Evolutionary conservation across 23 tunicate species (phyloP).

Genomic region (Halocynthia aurantium): DNA sequence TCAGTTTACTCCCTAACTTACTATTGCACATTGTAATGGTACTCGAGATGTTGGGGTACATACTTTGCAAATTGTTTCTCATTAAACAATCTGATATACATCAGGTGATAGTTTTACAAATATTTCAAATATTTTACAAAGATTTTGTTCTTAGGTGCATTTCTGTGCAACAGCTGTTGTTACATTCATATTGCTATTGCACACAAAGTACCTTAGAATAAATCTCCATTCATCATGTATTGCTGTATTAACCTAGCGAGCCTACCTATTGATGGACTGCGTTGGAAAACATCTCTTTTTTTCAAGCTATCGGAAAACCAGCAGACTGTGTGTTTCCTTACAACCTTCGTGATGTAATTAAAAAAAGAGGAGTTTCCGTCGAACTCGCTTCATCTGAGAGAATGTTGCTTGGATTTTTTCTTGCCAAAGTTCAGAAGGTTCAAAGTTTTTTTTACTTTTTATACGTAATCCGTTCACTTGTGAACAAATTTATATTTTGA

Average conservation of each 20-base stretch:
- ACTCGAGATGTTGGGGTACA: slow-evolving; percentile 18
- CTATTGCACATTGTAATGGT: slow-evolving; percentile 49
- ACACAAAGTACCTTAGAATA: slow-evolving; percentile 54
- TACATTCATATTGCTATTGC: slow-evolving; percentile 50
- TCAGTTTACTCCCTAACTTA: neutral
- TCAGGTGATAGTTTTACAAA: neutral
- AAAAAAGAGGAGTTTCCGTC: slow-evolving; percentile 45
- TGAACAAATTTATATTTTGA: no score
- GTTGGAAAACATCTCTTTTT: neutral
- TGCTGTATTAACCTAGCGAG: no score
- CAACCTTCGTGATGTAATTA: slow-evolving; percentile 64
- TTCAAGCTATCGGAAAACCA: slow-evolving; percentile 61
- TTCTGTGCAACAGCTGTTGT: slow-evolving; percentile 53
- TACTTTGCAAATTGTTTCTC: neutral
- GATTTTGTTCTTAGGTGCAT: slow-evolving; percentile 18
- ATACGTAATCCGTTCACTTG: neutral
- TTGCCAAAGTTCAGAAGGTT: slow-evolving; percentile 70
- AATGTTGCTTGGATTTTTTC: slow-evolving; percentile 54
- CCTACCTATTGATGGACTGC: neutral
- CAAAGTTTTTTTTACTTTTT: neutral
- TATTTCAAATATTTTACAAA: neutral
- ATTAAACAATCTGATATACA: neutral
- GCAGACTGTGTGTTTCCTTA: slow-evolving; percentile 75
- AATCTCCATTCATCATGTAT: neutral
- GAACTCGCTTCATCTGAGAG: slow-evolving; percentile 68